Evolutionary conservation across 2,113 vertebrate species (phyloP), one percentile per base, ranked within the genome.

Genomic region (Oostethus manadensis): DNA sequence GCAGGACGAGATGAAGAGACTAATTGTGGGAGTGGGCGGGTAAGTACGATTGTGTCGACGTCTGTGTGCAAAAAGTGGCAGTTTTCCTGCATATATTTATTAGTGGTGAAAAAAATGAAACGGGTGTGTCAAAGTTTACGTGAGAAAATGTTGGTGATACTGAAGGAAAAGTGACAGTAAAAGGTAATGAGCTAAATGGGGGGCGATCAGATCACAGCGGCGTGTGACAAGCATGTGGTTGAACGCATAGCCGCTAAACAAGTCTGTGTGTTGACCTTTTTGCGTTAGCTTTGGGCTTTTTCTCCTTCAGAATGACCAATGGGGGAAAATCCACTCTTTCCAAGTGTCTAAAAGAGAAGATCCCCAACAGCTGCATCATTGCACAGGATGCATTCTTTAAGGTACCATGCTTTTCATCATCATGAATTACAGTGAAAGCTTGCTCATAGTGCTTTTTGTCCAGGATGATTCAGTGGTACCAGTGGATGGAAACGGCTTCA

Each of bases 361-460:
- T 97, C 64, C 90, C 89, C 47, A 93, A 92, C 73, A 95, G 94
- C 80, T 89, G 84, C 69, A 49, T 92, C 55, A 90, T 98, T 59
- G 91, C 87, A 70, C 96, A 99, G 74, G 96, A 98, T 74, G 80
- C 89, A 33, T 98, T 93, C 81, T 98, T 98, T 84, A 98, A 98
- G 92, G 95, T 98, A 89, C 8, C 21, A 6, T 22, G 67, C 4
- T 4, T 60, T 8, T 2, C 9, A 14, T 42, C 38, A 42, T 14
- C 13, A 42, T 42, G 2, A 48, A 1, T 4, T 16, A 21, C 20
- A 10, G 46, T 21, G n/a, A 18, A 21, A 20, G 7, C 46, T 3
- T 17, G 23, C 17, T 66, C 16, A 48, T 14, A n/a, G 53, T 44
- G 20, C 65, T 18, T 64, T 67, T 6, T 60, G 22, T 79, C 63